Percentiles rank a stretch among this genome's conserved stretches.
Conservation (phyloP, 2,113 vertebrate genomes). For the Nannobrachium achirus region DNA sequence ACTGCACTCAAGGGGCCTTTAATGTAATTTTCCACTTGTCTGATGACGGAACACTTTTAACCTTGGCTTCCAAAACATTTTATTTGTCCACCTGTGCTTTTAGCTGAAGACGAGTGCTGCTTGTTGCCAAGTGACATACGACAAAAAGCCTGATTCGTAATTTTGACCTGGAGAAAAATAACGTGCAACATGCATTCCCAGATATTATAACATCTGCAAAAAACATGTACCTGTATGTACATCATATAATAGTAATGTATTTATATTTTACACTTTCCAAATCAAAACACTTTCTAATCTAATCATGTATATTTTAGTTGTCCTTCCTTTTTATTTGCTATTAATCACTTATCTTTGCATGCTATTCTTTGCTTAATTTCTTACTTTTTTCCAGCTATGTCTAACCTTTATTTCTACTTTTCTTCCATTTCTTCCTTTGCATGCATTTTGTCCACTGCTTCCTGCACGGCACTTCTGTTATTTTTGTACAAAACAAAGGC, state of each 20-base stretch:
- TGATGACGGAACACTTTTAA: background rate
- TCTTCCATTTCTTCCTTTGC: conserved; percentile 56
- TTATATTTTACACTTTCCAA: background rate
- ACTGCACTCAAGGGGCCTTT: background rate
- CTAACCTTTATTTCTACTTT: conserved; percentile 42
- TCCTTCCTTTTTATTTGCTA: conserved; percentile 16
- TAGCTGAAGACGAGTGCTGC: background rate
- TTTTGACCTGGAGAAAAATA: background rate
- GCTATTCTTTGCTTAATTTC: conserved; percentile 23
- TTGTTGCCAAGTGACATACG: background rate
- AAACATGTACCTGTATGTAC: too few relatives aligned
- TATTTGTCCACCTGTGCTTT: conserved; percentile 6
- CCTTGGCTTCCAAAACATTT: background rate
- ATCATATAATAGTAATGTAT: too few relatives aligned
- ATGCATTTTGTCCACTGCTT: conserved; percentile 46
- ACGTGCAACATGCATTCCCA: too few relatives aligned
- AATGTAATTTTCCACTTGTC: conserved; percentile 10
- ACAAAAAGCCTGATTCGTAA: background rate
- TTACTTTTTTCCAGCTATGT: conserved; percentile 10
- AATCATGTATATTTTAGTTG: background rate
- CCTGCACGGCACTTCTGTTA: conserved; percentile 57
- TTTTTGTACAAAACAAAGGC: conserved; percentile 66
- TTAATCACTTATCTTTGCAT: conserved; percentile 12
- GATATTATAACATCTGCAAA: too few relatives aligned
- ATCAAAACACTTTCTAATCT: background rate